Conservation (phyloP, 1,140 invertebrate genomes). For the Meloidogyne floridensis region DNA sequence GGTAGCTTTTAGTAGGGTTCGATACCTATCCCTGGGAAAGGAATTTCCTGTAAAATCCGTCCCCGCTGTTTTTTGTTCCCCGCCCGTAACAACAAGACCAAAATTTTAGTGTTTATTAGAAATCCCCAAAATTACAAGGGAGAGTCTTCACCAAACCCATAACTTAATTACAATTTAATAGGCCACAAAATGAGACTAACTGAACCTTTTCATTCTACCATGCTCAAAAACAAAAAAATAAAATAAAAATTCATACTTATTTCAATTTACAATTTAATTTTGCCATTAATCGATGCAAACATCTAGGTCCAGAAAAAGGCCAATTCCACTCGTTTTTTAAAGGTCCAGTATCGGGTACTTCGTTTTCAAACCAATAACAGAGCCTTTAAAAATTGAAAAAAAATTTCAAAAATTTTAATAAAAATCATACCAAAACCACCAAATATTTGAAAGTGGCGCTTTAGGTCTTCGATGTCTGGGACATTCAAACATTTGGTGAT, state of each 20-base stretch:
- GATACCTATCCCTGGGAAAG: too few relatives aligned
- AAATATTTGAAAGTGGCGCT: slow-evolving; percentile 57
- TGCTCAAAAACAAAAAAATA: too few relatives aligned
- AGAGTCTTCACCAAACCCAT: too few relatives aligned
- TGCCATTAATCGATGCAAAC: slow-evolving; percentile 49
- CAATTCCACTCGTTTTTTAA: slow-evolving; percentile 63
- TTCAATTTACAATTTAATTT: slow-evolving; percentile 51
- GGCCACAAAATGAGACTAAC: too few relatives aligned
- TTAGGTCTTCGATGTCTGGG: slow-evolving; percentile 46
- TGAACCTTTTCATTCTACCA: too few relatives aligned
- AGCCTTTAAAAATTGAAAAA: neutral
- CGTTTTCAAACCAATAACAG: slow-evolving; percentile 42
- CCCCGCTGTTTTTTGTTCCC: too few relatives aligned
- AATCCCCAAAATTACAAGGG: too few relatives aligned
- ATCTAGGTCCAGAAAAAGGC: slow-evolving; percentile 51
- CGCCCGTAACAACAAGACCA: too few relatives aligned
- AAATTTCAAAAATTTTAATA: slow-evolving; percentile 38
- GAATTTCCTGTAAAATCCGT: too few relatives aligned
- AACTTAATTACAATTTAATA: too few relatives aligned
- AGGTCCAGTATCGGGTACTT: slow-evolving; percentile 55
- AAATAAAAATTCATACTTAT: slow-evolving; percentile 14
- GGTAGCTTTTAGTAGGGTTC: too few relatives aligned
- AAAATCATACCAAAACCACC: slow-evolving; percentile 65
- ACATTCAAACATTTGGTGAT: slow-evolving; percentile 65
- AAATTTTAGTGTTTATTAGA: too few relatives aligned